phyloP scores from a whole-genome alignment of 2,888 invertebrate genomes.

The Urechis unicinctus region DNA sequence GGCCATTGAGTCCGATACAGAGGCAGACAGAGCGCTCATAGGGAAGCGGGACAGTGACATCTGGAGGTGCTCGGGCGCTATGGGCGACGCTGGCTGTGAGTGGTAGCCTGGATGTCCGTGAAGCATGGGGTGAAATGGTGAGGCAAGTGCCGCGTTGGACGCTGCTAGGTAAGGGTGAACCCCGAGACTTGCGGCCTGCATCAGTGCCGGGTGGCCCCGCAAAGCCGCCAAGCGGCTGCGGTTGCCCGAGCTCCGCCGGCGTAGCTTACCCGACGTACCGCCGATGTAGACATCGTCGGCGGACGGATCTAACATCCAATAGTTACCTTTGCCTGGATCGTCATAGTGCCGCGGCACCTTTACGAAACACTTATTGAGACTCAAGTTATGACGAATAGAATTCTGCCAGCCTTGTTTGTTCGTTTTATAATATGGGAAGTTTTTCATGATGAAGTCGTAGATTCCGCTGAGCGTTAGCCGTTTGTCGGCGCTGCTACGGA shows the following conservation, averaged over 20 bases:
- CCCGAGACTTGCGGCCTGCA: too few species aligned
- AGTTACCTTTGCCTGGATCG: constrained; percentile 98
- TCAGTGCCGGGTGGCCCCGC: too few species aligned
- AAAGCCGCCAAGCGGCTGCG: constrained; percentile 83
- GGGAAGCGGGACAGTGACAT: too few species aligned
- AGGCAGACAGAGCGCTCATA: too few species aligned
- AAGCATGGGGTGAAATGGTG: too few species aligned
- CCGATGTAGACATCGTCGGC: constrained; percentile 98
- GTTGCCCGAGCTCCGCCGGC: constrained; percentile 58
- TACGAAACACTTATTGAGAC: constrained; percentile 96
- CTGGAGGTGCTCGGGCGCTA: too few species aligned
- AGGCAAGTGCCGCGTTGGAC: too few species aligned
- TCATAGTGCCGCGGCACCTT: constrained; percentile 84
- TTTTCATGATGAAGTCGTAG: constrained; percentile 97
- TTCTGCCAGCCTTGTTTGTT: constrained; percentile 99
- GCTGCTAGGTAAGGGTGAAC: too few species aligned
- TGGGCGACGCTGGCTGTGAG: too few species aligned
- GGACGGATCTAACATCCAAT: constrained; percentile 98
- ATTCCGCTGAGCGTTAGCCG: constrained; percentile 90
- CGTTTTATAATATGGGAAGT: constrained; percentile 95
- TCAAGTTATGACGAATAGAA: constrained; percentile 93
- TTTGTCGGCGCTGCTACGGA: constrained; percentile 87
- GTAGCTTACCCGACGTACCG: constrained; percentile 90
- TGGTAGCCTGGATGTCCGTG: too few species aligned
- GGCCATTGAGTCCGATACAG: too few species aligned